Evolutionary conservation across 2,113 vertebrate species (phyloP), one percentile per base, ranked within the genome.

Genomic region (Burhinus bistriatus): DNA sequence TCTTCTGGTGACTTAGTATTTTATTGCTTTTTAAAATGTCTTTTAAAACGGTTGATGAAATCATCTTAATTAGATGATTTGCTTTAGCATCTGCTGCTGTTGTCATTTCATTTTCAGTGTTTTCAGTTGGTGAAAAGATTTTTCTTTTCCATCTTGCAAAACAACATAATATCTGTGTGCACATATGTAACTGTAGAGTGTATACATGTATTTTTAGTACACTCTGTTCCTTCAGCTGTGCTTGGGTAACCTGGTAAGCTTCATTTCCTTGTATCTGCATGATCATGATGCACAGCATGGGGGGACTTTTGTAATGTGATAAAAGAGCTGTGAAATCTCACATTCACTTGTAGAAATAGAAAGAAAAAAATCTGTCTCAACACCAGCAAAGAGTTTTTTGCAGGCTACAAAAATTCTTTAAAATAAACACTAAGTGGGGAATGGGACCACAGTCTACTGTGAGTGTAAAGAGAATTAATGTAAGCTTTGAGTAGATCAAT

Each of bases 21-120:
- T 68, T 65, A 87, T 49, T 89, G 80, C 72, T 75, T 89, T 95
- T 95, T 78, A 7, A 90, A 97, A 93, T 90, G 45, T 70, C 66
- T 91, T 96, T 93, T 93, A 66, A 94, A 96, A 87, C 0, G 5
- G 57, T 87, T 94, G 83, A 89, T 95, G 78, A 95, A 96, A 91
- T 95, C 15, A 83, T 92, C 87, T 80, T 96, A 95, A 95, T 93
- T 95, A 96, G 87, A 95, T 90, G 25, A 96, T 95, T 96, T 95
- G 77, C 81, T 95, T 94, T 89, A 91, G 86, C 93, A 96, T 95
- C 77, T 97, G 95, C 81, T 87, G 69, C 73, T 95, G 80, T 89
- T 96, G 84, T 85, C 40, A 77, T 95, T 95, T 90, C 15, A 36
- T 90, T 94, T 95, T 80, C 62, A 85, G 69, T 93, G 44, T 82